Evolutionary conservation across 2,888 invertebrate genomes (phyloP), one percentile per base, ranked within the genome.

Genomic region (Philereme transversata): DNA sequence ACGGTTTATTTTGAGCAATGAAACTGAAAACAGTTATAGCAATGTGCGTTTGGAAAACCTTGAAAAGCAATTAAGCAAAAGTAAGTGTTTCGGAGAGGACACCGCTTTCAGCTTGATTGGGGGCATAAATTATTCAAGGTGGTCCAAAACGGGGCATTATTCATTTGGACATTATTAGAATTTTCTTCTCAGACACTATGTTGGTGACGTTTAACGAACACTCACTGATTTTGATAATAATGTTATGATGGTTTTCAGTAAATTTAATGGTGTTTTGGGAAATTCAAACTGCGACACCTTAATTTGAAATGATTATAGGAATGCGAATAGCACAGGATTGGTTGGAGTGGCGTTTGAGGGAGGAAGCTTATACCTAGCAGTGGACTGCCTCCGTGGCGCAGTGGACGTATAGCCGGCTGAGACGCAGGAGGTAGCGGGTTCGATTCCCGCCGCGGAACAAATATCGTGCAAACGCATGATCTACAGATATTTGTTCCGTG

Each of bases 61-160:
- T 57, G 5, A 43, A 44, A 54, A 54, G 51, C 64, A 60, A 64
- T 64, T 57, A 64, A 41, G 40, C 46, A 54, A 36, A 57, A 53
- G 57, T 57, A 61, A 63, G 57, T 65, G 56, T 62, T 53, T 61
- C 47, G 10, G 44, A 57, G 58, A 60, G 61, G 51, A 63, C 68
- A 70, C 68, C 75, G 76, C 79, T 82, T 78, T 80, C 77, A 78
- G 74, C 73, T 68, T 69, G 76, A 83, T 81, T 82, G 81, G 69
- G 64, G 67, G 67, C 65, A 80, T 84, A 77, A 79, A 83, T 82
- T 80, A 84, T 83, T 82, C 79, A 78, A 70, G 57, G 57, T 58
- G 60, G 44, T 45, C 66, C 60, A 66, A 62, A 69, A 61, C 67
- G 60, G 61, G 70, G 67, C 73, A 74, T 75, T 76, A 79, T 79